Conservation (phyloP, 2,888 invertebrate genomes). For the Cistogaster globosa region DNA sequence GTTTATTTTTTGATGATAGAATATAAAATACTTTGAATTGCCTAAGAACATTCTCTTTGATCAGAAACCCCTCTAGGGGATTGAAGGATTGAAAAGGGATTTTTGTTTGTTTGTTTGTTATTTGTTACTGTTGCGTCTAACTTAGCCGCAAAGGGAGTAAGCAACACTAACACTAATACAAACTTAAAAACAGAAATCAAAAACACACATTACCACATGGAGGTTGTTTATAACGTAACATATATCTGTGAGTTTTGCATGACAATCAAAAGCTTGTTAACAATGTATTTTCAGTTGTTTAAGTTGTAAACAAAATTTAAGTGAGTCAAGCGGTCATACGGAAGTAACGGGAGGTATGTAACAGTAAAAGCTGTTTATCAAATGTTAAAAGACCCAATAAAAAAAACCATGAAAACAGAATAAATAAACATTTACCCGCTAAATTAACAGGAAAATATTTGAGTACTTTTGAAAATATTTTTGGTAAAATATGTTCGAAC, state of each 20-base stretch:
- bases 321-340: conserved; percentile 1
- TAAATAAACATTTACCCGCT: not conserved
- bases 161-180: not conserved
- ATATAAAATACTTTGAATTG: conserved; percentile 72
- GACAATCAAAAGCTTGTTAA: conserved; percentile 62
- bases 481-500: conserved; percentile 42
- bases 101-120: conserved; percentile 21
- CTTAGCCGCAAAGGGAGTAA: not conserved
- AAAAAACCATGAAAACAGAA: too few species aligned
- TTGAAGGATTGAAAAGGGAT: conserved; percentile 82
- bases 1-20: conserved; percentile 61
- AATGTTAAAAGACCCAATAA: too few species aligned
- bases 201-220: conserved; percentile 8
- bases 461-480: conserved; percentile 68
- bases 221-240: conserved; percentile 27
- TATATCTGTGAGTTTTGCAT: conserved; percentile 26
- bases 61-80: conserved; percentile 82
- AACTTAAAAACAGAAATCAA: not conserved
- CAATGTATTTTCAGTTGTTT: conserved; percentile 56
- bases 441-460: conserved; percentile 74
- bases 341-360: not conserved
- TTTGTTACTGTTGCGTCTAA: conserved; percentile 35
- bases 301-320: conserved; percentile 38
- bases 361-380: not conserved
- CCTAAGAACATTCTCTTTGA: conserved; percentile 83